Percentiles rank a stretch among this genome's conserved stretches.
Conservation (phyloP, 2,888 invertebrate genomes). For the Bursaphelenchus okinawaensis region DNA sequence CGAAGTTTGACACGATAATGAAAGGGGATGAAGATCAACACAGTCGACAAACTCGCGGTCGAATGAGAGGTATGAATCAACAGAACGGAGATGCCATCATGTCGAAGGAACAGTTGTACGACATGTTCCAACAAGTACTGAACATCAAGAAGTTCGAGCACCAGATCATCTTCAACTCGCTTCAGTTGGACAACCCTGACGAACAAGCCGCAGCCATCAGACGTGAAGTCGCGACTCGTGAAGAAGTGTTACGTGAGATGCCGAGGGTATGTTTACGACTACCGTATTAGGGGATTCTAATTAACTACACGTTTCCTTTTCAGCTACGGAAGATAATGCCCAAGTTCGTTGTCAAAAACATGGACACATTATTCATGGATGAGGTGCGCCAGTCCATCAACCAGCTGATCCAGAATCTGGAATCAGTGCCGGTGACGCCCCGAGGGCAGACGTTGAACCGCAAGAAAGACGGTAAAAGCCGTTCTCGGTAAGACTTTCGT, state of each 20-base stretch:
- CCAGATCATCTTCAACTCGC: constrained; percentile 94
- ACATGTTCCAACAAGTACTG: constrained; percentile 98
- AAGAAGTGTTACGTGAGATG: constrained; percentile 94
- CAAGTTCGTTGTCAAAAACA: constrained; percentile 98
- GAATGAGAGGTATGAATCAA: constrained; percentile 33
- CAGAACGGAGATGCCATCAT: constrained; percentile 64
- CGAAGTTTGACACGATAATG: constrained; percentile 96
- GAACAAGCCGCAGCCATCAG: constrained; percentile 99
- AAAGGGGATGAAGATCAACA: constrained; percentile 63
- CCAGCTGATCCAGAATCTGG: constrained; percentile 89
- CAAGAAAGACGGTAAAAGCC: constrained; percentile 73
- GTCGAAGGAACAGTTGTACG: constrained; percentile 97
- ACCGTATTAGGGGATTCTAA: not conserved
- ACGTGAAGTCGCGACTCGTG: constrained; percentile 90
- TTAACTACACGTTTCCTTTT: constrained; percentile 10
- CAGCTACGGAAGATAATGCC: constrained; percentile 82
- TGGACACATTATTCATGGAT: constrained; percentile 98
- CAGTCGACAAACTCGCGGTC: constrained; percentile 31
- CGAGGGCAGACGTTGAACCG: constrained; percentile 96
- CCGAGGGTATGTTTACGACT: constrained; percentile 76
- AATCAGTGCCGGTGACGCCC: constrained; percentile 87
- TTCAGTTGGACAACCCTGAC: constrained; percentile 95
- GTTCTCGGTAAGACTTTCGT: constrained; percentile 76
- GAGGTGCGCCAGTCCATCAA: constrained; percentile 95
- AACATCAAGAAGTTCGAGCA: constrained; percentile 99